phyloP scores from a whole-genome alignment of 1,140 invertebrate species.

The Plectrocnemia conspersa region DNA sequence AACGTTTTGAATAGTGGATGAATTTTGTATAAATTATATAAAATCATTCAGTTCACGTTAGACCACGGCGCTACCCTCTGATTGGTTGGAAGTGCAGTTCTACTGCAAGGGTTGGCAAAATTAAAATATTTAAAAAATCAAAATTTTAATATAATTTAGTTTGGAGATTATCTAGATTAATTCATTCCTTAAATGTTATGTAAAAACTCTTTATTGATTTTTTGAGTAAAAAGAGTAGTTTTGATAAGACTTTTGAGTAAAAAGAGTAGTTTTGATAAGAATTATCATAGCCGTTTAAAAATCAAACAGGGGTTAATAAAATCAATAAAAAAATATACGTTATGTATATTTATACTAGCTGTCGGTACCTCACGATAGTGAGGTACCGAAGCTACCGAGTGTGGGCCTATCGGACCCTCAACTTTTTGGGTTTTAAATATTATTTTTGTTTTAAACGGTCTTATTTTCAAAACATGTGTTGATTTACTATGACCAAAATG shows the following conservation, averaged over 20 bases:
- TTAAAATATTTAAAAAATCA: neutral
- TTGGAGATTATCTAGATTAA: neutral
- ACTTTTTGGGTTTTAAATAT: too few relatives aligned
- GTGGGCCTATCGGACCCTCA: too few relatives aligned
- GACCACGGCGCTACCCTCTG: neutral
- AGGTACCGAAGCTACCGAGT: too few relatives aligned
- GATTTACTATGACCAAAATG: too few relatives aligned
- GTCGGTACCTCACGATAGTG: too few relatives aligned
- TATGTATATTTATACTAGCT: too few relatives aligned
- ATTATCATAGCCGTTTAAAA: neutral
- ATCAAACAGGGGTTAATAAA: too few relatives aligned
- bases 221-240: neutral
- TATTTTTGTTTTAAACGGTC: too few relatives aligned
- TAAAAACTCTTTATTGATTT: neutral
- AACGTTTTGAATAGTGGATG: constrained; percentile 15
- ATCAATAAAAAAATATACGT: too few relatives aligned
- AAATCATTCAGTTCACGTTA: constrained; percentile 20
- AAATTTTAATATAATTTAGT: neutral
- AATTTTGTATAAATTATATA: constrained; percentile 14
- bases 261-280: neutral
- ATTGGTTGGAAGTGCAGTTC: constrained; percentile 14
- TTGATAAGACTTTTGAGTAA: neutral
- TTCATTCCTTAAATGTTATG: neutral
- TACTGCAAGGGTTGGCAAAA: constrained; percentile 4
- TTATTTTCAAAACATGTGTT: too few relatives aligned